Percentiles rank a stretch among this genome's conserved stretches.
Conservation (phyloP, 2,888 invertebrate species). For the Stratiomys singularior region DNA sequence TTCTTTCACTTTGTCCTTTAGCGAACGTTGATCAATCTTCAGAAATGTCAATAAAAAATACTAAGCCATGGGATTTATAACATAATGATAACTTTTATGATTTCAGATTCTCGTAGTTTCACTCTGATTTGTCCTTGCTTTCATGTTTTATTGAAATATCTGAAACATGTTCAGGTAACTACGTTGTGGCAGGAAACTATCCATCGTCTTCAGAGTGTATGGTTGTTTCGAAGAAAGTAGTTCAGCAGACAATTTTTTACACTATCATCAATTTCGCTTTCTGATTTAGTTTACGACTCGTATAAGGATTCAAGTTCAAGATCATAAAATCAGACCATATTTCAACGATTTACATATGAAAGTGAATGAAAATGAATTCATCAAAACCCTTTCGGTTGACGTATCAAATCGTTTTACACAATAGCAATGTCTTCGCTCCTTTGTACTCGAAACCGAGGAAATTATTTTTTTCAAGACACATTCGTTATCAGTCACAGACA, state of each 20-base stretch:
- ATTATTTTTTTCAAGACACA: slow-evolving; percentile 6
- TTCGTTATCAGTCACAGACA: slow-evolving; percentile 41
- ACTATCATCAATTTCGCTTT: too few species aligned
- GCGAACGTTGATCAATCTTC: slow-evolving; percentile 23
- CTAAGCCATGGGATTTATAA: too few species aligned
- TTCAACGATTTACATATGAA: slow-evolving; percentile 40
- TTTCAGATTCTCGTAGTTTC: too few species aligned
- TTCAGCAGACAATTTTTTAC: too few species aligned
- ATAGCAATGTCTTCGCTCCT: slow-evolving; percentile 40
- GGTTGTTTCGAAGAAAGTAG: background rate
- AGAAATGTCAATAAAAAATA: too few species aligned
- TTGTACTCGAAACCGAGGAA: slow-evolving; percentile 2
- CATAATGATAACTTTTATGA: too few species aligned
- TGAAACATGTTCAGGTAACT: too few species aligned
- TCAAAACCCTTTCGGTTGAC: slow-evolving; percentile 44
- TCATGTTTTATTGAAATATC: too few species aligned
- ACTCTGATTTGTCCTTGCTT: too few species aligned
- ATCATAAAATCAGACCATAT: slow-evolving; percentile 23
- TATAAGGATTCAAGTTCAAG: slow-evolving; percentile 34
- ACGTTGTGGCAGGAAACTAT: too few species aligned
- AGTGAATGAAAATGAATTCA: slow-evolving; percentile 7
- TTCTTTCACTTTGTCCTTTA: background rate
- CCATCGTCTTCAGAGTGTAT: too few species aligned
- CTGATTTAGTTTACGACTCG: background rate
- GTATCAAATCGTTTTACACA: slow-evolving; percentile 18